These are phyloP conservation scores for Pseudomyrmex dendroicus DNA, from an alignment of 1,140 invertebrate species.

Conservation along the genomic window DNA sequence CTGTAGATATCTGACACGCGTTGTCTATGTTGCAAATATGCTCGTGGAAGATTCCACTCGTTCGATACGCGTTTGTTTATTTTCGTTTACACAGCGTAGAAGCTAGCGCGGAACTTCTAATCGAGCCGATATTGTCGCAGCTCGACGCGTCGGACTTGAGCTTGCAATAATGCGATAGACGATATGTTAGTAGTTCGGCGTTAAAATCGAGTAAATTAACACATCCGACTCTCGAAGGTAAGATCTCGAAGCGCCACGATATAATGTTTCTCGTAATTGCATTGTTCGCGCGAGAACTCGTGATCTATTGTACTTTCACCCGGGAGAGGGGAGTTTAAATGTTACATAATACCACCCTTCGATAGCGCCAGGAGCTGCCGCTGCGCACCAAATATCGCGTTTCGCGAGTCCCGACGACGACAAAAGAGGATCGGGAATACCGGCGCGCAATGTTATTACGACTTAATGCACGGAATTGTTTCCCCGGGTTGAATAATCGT, in stretches of 20 bases:
- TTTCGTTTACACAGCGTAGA: background rate
- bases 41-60: too few species aligned
- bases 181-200: conserved; percentile 1
- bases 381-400: conserved; percentile 34
- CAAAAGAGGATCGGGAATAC: conserved; percentile 69
- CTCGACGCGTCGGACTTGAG: background rate
- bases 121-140: background rate
- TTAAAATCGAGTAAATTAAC: conserved; percentile 53
- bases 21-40: too few species aligned
- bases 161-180: conserved; percentile 25
- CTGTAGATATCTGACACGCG: too few species aligned
- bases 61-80: too few species aligned
- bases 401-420: conserved; percentile 16
- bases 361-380: conserved; percentile 37
- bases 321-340: conserved; percentile 45
- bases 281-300: conserved; percentile 52
- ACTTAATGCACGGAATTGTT: conserved; percentile 79
- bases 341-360: conserved; percentile 41
- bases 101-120: background rate
- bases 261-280: conserved; percentile 62
- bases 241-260: conserved; percentile 42
- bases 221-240: conserved; percentile 26
- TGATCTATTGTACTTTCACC: conserved; percentile 49
- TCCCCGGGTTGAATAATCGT: conserved; percentile 71
- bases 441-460: conserved; percentile 77